Conservation (phyloP, 2,113 vertebrate species). For the Passer montanus region DNA sequence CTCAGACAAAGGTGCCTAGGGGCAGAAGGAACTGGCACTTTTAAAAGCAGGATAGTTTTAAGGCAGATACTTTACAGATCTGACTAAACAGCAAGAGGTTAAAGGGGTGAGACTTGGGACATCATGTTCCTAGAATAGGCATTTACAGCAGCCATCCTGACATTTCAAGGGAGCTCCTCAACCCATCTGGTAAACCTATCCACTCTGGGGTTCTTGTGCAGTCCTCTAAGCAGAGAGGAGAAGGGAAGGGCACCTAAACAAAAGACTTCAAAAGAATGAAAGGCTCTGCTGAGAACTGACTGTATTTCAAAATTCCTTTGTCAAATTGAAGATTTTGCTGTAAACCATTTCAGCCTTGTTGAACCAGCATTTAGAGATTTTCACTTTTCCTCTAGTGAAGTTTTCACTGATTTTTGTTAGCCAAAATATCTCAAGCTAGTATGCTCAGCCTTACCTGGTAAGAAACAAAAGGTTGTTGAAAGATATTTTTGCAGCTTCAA, state of each 20-base stretch:
- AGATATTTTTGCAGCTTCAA: fast-evolving
- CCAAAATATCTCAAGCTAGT: neutral
- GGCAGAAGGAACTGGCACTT: neutral
- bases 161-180: neutral
- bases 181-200: neutral
- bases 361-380: neutral
- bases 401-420: neutral
- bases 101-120: neutral
- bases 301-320: neutral
- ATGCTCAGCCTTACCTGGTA: neutral
- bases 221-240: neutral
- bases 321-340: neutral
- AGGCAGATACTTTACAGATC: neutral
- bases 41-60: neutral
- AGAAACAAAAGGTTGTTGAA: neutral
- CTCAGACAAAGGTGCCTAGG: neutral
- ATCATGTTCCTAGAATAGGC: neutral
- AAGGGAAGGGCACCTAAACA: neutral
- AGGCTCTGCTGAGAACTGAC: neutral
- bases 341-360: fast-evolving
- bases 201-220: neutral
- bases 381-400: neutral
- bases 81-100: neutral
- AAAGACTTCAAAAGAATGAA: neutral
- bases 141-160: neutral